phyloP scores from a whole-genome alignment of 2,888 invertebrate genomes.

The Onthophagus sagittarius region DNA sequence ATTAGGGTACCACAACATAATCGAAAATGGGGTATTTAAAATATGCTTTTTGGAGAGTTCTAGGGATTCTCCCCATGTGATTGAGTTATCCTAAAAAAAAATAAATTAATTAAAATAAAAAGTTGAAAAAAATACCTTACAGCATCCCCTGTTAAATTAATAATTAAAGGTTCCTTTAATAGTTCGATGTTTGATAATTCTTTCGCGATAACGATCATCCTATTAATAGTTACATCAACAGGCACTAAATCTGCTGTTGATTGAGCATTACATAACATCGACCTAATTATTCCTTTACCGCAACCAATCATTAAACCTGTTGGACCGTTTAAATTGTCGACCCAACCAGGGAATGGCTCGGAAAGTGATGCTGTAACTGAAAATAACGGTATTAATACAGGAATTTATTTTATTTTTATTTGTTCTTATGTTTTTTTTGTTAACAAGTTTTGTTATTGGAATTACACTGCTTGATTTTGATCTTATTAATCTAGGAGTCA shows the following conservation, averaged over 20 bases:
- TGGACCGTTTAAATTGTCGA: slow-evolving; percentile 87
- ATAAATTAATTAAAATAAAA: not conserved
- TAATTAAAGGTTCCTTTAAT: slow-evolving; percentile 37
- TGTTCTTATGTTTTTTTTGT: no score
- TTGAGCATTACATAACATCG: slow-evolving; percentile 70
- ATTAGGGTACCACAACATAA: slow-evolving; percentile 82
- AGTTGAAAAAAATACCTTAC: slow-evolving; percentile 29
- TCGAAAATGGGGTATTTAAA: slow-evolving; percentile 77
- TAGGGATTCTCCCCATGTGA: slow-evolving; percentile 85
- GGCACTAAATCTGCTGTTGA: slow-evolving; percentile 69
- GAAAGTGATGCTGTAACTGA: slow-evolving; percentile 73
- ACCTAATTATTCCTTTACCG: slow-evolving; percentile 82
- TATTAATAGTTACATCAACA: slow-evolving; percentile 77
- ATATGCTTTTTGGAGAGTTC: slow-evolving; percentile 67
- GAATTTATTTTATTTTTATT: no score
- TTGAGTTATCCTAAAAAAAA: slow-evolving; percentile 58
- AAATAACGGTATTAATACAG: no score
- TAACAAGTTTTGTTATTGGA: no score
- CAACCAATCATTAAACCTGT: slow-evolving; percentile 78
- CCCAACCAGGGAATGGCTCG: slow-evolving; percentile 84
- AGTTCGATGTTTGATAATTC: slow-evolving; percentile 49
- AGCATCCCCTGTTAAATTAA: slow-evolving; percentile 40
- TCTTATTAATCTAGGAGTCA: no score
- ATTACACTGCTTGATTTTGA: no score
- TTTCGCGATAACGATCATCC: slow-evolving; percentile 72